Base-by-base conservation (phyloP, 1,140 invertebrate species). In the Polypedilum vanderplanki region DNA sequence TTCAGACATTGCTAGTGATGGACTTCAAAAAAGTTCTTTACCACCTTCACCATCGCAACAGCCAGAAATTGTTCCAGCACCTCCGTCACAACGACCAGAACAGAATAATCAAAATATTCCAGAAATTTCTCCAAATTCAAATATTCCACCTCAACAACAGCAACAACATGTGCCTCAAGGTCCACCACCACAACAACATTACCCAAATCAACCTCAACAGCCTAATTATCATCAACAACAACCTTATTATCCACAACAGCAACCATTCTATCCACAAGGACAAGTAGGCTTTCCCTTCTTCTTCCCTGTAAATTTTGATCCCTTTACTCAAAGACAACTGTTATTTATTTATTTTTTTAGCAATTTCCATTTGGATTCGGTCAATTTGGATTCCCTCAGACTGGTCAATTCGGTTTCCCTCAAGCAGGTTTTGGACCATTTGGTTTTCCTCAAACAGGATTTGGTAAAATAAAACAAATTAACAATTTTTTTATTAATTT, bases 331-430 rank as follows among this genome's bases (percentile, higher is more conserved):
- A 33, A n/a, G 46, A 15, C 46, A 15, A 57, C 46, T n/a, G 15
- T 12, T 12, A 12, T 57, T 57, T 15, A 15, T 12, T n/a, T 12
- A 57, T 4, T 12, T 57, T 57, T 15, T 4, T 4, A 57, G 46
- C 46, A 9, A 33, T 15, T 15, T 1, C 46, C 46, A 57, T 57
- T 57, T 12, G 46, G 46, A 57, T 57, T 57, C 3, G 46, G 46
- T 15, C 12, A n/a, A 12, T 57, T 57, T 70, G 65, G 20, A 8
- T 20, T 70, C 65, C 65, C 65, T 18, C 65, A 70, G 20, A 17
- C 17, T 67, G 12, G 65, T 70, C 20, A 22, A 70, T 70, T 70
- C 20, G 65, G 65, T 9, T 20, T 70, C 65, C 46, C 46, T n/a
- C 41, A 46, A 46, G 15, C 8, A 1, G 41, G 41, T n/a, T 67